Base-by-base conservation (phyloP, 2,113 vertebrate genomes). In the Nicator chloris region DNA sequence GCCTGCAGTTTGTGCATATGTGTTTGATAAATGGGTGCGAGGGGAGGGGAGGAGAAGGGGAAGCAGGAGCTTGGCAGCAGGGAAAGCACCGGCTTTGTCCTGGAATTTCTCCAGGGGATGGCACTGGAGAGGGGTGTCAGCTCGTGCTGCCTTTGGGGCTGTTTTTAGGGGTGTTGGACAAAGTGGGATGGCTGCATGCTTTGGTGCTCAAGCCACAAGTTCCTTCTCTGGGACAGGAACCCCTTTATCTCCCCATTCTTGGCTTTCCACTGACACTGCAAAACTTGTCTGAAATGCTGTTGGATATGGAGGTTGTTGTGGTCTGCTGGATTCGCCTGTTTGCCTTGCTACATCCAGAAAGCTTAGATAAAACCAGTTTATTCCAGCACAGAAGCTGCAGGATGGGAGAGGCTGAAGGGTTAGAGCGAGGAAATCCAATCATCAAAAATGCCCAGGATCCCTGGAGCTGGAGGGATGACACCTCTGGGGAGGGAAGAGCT, bases 1-100 rank as follows among this genome's bases (percentile, higher is more conserved):
- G 59, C 94, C 82, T 85, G 93, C 97, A 60, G 83, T 97, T 96
- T 97, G 97, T 90, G 90, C 81, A 42, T 96, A 54, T 77, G 94
- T 86, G 81, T 82, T 86, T 96, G 97, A 97, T 97, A 97, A 97
- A 95, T 83, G 96, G 95, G 73, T 21, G 12, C 2, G 14, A 63
- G 37, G 65, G 65, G 75, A 63, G 33, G 86, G 64, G 49, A 35
- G 37, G 80, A 51, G 39, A 69, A 80, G 80, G 49, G 56, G 53
- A 84, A 84, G 63, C 12, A 2, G 57, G 79, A 86, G 89, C 60
- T 91, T 0, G 3, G 76, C 44, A 26, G 81, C 50, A 5, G 59
- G 23, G 60, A 50, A 86, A 78, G 51, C 59, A 0, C 0, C 0
- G 10, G 59, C 84, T 92, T 97, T 95, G 91, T 95, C 69, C 35